Percentiles rank a stretch among this genome's conserved stretches.
Evolutionary conservation across 2,113 vertebrate species (phyloP).

Genomic region (Aplodontia rufa): DNA sequence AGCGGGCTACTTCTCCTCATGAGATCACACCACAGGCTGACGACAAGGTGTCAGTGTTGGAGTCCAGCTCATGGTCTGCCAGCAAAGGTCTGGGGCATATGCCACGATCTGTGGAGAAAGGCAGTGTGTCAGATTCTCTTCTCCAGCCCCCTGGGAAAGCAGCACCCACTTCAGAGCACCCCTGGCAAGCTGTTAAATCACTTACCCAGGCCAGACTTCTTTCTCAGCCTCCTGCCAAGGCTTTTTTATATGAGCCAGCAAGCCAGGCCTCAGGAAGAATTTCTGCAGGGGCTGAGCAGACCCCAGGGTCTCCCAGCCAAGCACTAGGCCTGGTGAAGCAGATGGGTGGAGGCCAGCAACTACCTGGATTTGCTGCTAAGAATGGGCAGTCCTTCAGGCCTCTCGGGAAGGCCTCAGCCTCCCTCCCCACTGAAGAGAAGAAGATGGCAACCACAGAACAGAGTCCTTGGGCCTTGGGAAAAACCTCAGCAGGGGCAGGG

Average conservation of each 20-base stretch:
- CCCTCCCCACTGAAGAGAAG: conserved; percentile 69
- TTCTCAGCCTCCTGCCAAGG: conserved; percentile 72
- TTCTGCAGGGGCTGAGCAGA: conserved; percentile 75
- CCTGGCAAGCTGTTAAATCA: conserved; percentile 85
- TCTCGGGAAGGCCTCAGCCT: conserved; percentile 65
- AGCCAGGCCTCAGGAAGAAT: conserved; percentile 85
- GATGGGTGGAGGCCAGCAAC: conserved; percentile 63
- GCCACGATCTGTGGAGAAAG: conserved; percentile 82
- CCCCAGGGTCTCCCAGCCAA: conserved; percentile 77
- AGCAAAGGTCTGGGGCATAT: conserved; percentile 84
- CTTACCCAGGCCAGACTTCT: conserved; percentile 82
- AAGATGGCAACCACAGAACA: conserved; percentile 67
- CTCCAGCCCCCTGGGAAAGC: conserved; percentile 80
- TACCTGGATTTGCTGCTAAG: conserved; percentile 71
- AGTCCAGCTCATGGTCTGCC: conserved; percentile 82
- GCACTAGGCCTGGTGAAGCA: conserved; percentile 61
- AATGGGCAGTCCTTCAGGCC: conserved; percentile 73
- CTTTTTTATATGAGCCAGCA: conserved; percentile 83
- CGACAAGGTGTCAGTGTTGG: conserved; percentile 83
- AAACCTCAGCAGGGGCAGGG: conserved; percentile 63
- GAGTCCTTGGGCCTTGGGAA: conserved; percentile 70
- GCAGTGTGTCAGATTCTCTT: conserved; percentile 73
- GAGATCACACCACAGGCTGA: conserved; percentile 81
- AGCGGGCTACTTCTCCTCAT: conserved; percentile 82
- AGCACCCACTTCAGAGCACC: conserved; percentile 71